Evolutionary conservation across 2,113 vertebrate species (phyloP), one percentile per base, ranked within the genome.

Genomic region (Python bivittatus): DNA sequence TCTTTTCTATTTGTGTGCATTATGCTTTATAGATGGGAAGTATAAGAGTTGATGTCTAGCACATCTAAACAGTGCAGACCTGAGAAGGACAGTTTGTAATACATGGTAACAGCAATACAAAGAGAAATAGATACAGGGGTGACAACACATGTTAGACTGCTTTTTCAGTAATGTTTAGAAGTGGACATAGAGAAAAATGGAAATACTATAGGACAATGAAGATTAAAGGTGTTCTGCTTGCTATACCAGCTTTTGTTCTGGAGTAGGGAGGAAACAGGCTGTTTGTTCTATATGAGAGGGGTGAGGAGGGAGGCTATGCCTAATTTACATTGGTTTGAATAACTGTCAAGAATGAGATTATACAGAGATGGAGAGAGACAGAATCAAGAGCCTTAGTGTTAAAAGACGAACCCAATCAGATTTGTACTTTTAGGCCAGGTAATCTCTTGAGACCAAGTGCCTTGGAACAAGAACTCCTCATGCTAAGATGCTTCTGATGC

Each of bases 391-490:
- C n/a, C n/a, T n/a, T n/a, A n/a, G n/a, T n/a, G n/a, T n/a, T n/a
- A n/a, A 95, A 95, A 96, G 85, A 94, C 86, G 91, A 93, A 6
- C 8, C 17, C 25, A 38, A 27, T 23, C 15, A 86, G 15, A 96
- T 95, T 88, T 95, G 96, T 95, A 95, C 89, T 42, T 64, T 56
- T 88, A 93, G 89, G 94, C 94, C 90, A 95, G 95, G 95, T 97
- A 96, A 97, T 96, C 96, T 97, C 95, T 90, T 0, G 89, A 94
- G 95, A 96, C 95, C 95, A 96, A 94, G 96, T 96, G 96, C 96
- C 95, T 96, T 96, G 94, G 95, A 96, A 96, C 92, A 96, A 95
- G 96, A 97, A 96, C 93, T 95, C 95, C 91, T 96, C 95, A 93
- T 89, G 93, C 94, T 95, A 96, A 94, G 94, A 93, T 92, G 96